phyloP scores from a whole-genome alignment of 92 coral and sea anemone genomes.

The Palythoa caribaeorum region DNA sequence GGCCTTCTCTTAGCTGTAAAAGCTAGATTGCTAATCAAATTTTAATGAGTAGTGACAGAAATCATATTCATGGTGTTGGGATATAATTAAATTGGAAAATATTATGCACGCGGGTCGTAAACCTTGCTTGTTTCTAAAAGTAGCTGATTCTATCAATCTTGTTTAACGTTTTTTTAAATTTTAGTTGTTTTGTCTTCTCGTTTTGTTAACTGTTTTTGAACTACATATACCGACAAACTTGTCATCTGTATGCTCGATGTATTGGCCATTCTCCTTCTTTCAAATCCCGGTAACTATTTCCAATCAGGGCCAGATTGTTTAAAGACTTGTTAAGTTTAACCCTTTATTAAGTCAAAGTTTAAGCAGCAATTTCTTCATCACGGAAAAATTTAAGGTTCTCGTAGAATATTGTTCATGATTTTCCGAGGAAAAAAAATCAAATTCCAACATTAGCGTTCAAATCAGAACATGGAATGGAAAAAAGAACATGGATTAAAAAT shows the following conservation, averaged over 20 bases:
- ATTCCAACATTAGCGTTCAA: too few relatives aligned
- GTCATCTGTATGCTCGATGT: neutral
- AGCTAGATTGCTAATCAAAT: conserved; percentile 42
- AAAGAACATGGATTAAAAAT: too few relatives aligned
- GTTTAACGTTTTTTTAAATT: neutral
- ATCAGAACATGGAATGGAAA: too few relatives aligned
- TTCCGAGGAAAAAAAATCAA: too few relatives aligned
- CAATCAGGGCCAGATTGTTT: too few relatives aligned
- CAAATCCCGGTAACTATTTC: too few relatives aligned
- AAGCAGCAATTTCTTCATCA: too few relatives aligned
- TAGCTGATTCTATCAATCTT: neutral
- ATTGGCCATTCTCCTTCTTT: neutral
- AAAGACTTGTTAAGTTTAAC: too few relatives aligned
- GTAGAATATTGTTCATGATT: too few relatives aligned
- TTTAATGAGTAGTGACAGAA: conserved; percentile 31
- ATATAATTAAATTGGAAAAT: conserved; percentile 16
- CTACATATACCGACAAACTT: neutral
- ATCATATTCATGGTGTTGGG: neutral
- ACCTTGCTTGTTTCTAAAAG: conserved; percentile 2
- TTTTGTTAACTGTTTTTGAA: neutral
- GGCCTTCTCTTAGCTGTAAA: conserved; percentile 21
- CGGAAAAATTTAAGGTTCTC: too few relatives aligned
- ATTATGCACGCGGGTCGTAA: neutral
- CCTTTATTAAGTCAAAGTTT: too few relatives aligned
- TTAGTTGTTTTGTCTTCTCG: neutral